Evolutionary conservation across 2,113 vertebrate genomes (phyloP), one percentile per base, ranked within the genome.

Genomic region (Myrmophylax atrothorax): DNA sequence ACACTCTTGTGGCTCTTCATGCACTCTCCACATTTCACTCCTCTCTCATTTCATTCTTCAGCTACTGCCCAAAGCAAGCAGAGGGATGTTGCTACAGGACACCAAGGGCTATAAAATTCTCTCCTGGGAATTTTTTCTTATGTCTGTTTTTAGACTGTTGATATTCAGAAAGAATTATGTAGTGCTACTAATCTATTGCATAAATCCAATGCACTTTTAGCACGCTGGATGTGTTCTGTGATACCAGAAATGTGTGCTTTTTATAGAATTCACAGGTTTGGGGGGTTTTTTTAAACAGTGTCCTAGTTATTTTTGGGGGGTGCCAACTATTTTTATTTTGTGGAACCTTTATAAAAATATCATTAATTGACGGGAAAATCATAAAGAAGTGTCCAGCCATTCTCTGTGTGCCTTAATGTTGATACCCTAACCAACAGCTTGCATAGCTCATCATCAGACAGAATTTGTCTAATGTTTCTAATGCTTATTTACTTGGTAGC

Each of bases 311-410:
- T 47, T 62, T 77, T 35, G 25, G 22, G 14, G 14, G 7, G 1
- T 50, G 49, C 24, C 13, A 25, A 50, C 5, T 35, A 40, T 25
- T 91, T 70, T n/a, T 66, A 37, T 53, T 73, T 84, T 89, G 23
- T 64, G 18, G 42, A 72, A 90, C 17, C 3, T 44, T 38, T 28
- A 28, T 18, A 18, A 5, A 40, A 78, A 28, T 53, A 74, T 24
- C 6, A 35, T 1, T 55, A 91, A 53, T 4, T 33, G 9, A 70
- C 0, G 0, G 26, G 9, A 87, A 63, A 11, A 56, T 15, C 6
- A 8, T 47, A 47, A 38, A 50, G 75, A 60, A 29, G 18, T 3
- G 5, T 31, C 7, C 67, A 64, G 25, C 7, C 74, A 42, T n/a
- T 47, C 4, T n/a, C 47, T 63, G 35, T 2, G 22, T 94, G 28